Percentiles rank a stretch among this genome's conserved stretches.
Evolutionary conservation across 2,797 vertebrate species (phyloP).

Genomic region (Austrolebias charrua): DNA sequence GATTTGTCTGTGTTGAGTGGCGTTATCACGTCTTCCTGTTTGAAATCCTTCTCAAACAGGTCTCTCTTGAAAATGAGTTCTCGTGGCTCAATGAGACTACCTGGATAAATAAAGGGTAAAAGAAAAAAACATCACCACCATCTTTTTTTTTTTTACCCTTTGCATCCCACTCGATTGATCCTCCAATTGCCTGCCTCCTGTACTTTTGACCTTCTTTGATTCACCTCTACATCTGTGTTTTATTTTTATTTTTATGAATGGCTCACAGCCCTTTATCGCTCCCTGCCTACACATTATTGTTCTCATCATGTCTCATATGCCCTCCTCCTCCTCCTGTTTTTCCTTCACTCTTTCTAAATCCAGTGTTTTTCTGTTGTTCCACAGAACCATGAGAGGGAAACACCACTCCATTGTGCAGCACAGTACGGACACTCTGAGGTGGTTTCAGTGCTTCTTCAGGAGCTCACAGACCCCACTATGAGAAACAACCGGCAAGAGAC

Average conservation of each 20-base stretch:
- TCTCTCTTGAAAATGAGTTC: too few relatives aligned
- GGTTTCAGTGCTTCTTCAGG: conserved; percentile 89
- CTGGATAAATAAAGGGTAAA: too few relatives aligned
- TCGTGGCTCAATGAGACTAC: too few relatives aligned
- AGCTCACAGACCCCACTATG: conserved; percentile 93
- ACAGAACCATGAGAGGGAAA: conserved; percentile 93
- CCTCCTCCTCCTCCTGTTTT: not conserved
- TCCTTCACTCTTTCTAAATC: not conserved
- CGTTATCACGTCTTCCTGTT: not conserved
- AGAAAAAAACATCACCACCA: conserved; percentile 2
- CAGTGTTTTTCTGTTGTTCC: not conserved
- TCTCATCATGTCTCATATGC: conserved; percentile 14
- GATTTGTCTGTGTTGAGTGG: not conserved
- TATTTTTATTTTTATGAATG: conserved; percentile 1
- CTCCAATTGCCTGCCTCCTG: not conserved
- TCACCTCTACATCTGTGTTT: not conserved
- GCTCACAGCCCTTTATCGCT: conserved; percentile 1
- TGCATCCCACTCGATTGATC: conserved; percentile 1
- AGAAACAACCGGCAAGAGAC: conserved; percentile 93
- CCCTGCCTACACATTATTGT: conserved; percentile 5
- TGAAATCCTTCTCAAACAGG: not conserved
- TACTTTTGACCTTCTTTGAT: conserved; percentile 13
- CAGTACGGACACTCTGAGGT: conserved; percentile 96
- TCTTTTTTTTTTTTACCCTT: not conserved
- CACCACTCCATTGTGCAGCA: conserved; percentile 92